phyloP scores from a whole-genome alignment of 2,888 invertebrate genomes.

The Metacarcinus magister region DNA sequence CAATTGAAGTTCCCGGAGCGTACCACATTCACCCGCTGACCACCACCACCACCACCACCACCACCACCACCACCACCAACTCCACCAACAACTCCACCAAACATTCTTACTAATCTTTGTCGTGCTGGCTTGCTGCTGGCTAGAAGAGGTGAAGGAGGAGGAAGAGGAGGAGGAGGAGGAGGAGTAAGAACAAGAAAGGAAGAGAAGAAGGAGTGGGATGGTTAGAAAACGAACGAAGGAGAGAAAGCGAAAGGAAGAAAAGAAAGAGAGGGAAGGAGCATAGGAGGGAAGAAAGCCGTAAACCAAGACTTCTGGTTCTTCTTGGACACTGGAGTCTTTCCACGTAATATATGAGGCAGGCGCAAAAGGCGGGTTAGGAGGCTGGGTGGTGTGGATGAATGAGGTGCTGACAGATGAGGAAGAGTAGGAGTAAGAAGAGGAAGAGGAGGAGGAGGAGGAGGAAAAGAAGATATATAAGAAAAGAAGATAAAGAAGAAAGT shows the following conservation, averaged over 20 bases:
- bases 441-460: neutral
- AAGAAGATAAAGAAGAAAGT: neutral
- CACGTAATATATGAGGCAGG: constrained; percentile 22
- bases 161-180: too few relatives aligned
- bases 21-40: too few relatives aligned
- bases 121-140: too few relatives aligned
- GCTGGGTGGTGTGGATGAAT: constrained; percentile 15
- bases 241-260: neutral
- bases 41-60: too few relatives aligned
- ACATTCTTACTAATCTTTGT: too few relatives aligned
- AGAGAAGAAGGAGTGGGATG: neutral
- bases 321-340: neutral
- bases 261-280: neutral
- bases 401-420: neutral
- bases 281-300: neutral
- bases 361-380: neutral
- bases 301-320: neutral
- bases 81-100: too few relatives aligned
- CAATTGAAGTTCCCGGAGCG: too few relatives aligned
- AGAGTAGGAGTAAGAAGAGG: neutral
- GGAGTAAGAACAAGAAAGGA: neutral
- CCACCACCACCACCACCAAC: too few relatives aligned
- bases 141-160: too few relatives aligned
- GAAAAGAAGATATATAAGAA: neutral
- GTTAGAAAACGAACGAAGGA: too few relatives aligned